phyloP scores from a whole-genome alignment of 2,113 vertebrate species.

The Chaetodon auriga region DNA sequence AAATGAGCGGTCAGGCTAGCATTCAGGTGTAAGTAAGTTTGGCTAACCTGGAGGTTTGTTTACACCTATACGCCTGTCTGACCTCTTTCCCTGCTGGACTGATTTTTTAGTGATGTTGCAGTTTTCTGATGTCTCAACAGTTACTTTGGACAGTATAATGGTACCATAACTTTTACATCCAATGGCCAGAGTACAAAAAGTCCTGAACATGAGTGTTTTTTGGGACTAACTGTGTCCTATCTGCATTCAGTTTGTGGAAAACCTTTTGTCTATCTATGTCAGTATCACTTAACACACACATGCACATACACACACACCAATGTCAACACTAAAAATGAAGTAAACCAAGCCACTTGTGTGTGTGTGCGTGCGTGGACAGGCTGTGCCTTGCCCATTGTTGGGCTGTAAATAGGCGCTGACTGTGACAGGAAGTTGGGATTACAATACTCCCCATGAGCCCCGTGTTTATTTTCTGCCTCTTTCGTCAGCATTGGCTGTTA shows the following conservation, averaged over 20 bases:
- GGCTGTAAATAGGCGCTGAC: constrained; percentile 81
- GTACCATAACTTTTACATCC: background rate
- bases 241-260: background rate
- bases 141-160: background rate
- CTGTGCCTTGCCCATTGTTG: constrained; percentile 78
- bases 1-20: too few species aligned
- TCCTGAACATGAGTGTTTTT: background rate
- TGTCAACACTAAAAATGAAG: constrained; percentile 42
- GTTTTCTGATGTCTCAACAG: background rate
- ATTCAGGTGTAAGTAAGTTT: background rate
- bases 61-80: too few species aligned
- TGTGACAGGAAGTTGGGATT: constrained; percentile 83
- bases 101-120: too few species aligned
- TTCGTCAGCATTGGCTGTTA: constrained; percentile 71
- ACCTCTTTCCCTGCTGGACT: too few species aligned
- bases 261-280: constrained; percentile 40
- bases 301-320: constrained; percentile 7
- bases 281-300: constrained; percentile 20
- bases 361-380: constrained; percentile 58
- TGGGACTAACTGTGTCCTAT: background rate
- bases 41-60: too few species aligned
- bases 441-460: constrained; percentile 81
- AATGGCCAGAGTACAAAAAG: background rate
- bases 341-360: constrained; percentile 37
- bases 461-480: constrained; percentile 82